Base-by-base conservation (phyloP, 2,888 invertebrate genomes). In the Aquatica leii region DNA sequence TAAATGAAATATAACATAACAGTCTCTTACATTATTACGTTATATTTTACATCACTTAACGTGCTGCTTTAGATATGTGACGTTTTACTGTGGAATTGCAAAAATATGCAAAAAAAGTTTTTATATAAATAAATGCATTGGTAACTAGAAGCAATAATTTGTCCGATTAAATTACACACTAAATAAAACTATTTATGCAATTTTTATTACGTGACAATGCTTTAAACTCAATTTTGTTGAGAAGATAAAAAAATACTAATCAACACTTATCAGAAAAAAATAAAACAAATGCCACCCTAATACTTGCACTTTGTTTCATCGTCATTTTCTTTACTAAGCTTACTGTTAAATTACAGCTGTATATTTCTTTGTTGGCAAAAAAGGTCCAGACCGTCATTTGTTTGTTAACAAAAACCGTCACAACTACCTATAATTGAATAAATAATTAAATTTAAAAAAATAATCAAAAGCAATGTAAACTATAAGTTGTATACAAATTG, bases 1-100 rank as follows among this genome's bases (percentile, higher is more conserved):
- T 60, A 46, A 46, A 54, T 60, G 40, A 60, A 60, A 54, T 54
- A 60, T 60, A 60, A 60, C 53, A 60, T 46, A 54, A 54, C 35
- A 49, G 59, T 21, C 34, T 48, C 35, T 46, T 53, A 18, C 37
- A 24, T 52, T 59, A 59, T 34, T 18, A 17, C 20, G 18, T 14
- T 43, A 37, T 49, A 56, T 58, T 58, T 41, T 58, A 14, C 41
- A 51, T 43, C 41, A 54, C 31, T 54, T 6, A 12, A 24, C 15
- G 15, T 11, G 52, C 18, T 15, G 34, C 5, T 37, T 14, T 3
- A 15, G 41, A 41, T 14, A 12, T 41, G 41, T 14, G 41, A 15
- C 15, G 14, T 41, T 37, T 37, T 12, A 11, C 5, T 5, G 15
- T 8, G 41, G 14, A 41, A 6, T 15, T 5, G n/a, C 14, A 14